These are phyloP conservation scores for Drosophila bipectinata DNA, from an alignment of 1,140 invertebrate species.

Conservation along the genomic window DNA sequence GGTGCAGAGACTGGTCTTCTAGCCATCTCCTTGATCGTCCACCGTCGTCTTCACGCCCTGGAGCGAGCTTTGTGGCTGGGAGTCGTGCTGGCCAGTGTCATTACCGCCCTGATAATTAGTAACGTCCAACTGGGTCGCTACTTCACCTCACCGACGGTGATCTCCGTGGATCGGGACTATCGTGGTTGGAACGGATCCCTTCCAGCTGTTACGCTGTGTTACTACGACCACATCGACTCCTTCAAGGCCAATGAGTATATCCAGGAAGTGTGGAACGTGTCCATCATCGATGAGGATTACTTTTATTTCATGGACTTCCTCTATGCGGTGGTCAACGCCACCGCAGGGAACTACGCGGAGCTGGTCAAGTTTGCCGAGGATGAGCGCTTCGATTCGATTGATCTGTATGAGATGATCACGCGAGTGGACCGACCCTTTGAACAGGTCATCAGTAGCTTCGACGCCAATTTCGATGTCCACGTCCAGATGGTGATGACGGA, in stretches of 20 bases:
- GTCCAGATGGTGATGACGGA: conserved; percentile 86
- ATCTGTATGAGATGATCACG: conserved; percentile 76
- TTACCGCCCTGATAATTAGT: conserved; percentile 51
- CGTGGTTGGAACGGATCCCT: conserved; percentile 88
- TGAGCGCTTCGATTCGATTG: conserved; percentile 79
- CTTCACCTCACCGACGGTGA: conserved; percentile 86
- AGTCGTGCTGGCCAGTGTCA: conserved; percentile 53
- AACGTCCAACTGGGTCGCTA: conserved; percentile 79
- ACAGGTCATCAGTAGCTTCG: conserved; percentile 84
- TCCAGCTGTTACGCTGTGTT: conserved; percentile 86
- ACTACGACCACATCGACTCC: conserved; percentile 84
- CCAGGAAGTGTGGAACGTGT: conserved; percentile 76
- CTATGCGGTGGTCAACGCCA: conserved; percentile 83
- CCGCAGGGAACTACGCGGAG: conserved; percentile 67
- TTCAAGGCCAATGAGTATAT: conserved; percentile 76
- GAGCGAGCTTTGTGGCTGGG: conserved; percentile 68
- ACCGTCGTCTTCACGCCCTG: conserved; percentile 47
- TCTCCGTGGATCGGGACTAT: conserved; percentile 88
- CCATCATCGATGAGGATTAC: conserved; percentile 76
- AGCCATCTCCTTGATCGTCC: conserved; percentile 58
- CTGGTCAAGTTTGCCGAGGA: conserved; percentile 84
- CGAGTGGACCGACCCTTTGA: conserved; percentile 83
- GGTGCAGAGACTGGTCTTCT: conserved; percentile 69
- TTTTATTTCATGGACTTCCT: conserved; percentile 84
- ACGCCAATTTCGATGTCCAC: conserved; percentile 78